These are phyloP conservation scores for Pteria penguin DNA, from an alignment of 2,888 invertebrate genomes.

Conservation along the genomic window DNA sequence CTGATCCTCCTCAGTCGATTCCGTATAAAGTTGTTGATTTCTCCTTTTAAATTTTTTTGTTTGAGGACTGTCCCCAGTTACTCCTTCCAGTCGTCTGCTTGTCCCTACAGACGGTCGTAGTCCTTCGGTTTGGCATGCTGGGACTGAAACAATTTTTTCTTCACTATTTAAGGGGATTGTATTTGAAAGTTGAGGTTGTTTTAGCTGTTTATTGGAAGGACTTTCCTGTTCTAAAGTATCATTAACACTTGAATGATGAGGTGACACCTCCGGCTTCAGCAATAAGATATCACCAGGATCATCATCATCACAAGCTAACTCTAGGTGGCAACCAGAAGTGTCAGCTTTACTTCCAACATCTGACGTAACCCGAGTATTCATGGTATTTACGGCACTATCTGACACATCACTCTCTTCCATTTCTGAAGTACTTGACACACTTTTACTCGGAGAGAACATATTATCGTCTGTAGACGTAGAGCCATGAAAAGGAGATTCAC, in stretches of 20 bases:
- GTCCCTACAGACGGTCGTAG: constrained; percentile 10
- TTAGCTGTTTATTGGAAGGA: too few species aligned
- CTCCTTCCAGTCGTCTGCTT: constrained; percentile 47
- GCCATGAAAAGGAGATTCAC: neutral
- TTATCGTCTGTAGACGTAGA: constrained; percentile 6
- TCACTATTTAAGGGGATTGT: constrained; percentile 56
- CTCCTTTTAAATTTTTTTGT: constrained; percentile 57
- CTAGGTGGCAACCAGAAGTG: too few species aligned
- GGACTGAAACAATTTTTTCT: constrained; percentile 38
- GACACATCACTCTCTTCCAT: constrained; percentile 53
- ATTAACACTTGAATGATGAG: neutral
- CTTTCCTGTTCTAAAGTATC: neutral
- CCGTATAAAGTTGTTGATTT: constrained; percentile 57
- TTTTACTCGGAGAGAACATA: constrained; percentile 17
- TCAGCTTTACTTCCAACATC: too few species aligned
- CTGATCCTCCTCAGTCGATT: constrained; percentile 12
- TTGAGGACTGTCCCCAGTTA: constrained; percentile 51
- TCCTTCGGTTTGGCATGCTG: constrained; percentile 20
- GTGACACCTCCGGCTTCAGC: neutral
- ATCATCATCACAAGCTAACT: neutral
- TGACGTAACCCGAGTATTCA: too few species aligned
- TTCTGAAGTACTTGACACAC: constrained; percentile 21
- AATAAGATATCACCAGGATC: neutral
- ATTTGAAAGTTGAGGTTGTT: too few species aligned
- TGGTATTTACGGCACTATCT: too few species aligned